These are phyloP conservation scores for Phania funesta DNA, from an alignment of 2,888 invertebrate species.

Conservation along the genomic window DNA sequence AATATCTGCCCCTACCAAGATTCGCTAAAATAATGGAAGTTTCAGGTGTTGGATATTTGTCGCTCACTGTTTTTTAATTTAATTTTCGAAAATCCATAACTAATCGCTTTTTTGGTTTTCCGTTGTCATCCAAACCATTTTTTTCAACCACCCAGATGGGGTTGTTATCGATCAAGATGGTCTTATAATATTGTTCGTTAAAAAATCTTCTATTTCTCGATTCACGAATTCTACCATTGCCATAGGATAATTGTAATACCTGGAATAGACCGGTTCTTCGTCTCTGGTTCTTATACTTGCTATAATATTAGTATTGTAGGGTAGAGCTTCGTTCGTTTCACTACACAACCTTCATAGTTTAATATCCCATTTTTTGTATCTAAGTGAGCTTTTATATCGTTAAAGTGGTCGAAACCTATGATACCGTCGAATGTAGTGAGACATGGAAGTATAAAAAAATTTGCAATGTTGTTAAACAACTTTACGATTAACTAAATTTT, in stretches of 20 bases:
- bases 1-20: slow-evolving; percentile 28
- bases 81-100: too few species aligned
- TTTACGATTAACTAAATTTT: neutral
- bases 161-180: neutral
- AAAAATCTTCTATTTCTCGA: slow-evolving; percentile 5
- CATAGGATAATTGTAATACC: slow-evolving; percentile 46
- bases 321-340: slow-evolving; percentile 33
- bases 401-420: slow-evolving; percentile 21
- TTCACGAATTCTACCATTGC: slow-evolving; percentile 34
- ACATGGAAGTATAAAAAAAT: slow-evolving; percentile 26
- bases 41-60: too few species aligned
- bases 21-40: too few species aligned
- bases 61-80: too few species aligned
- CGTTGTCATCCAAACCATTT: slow-evolving; percentile 19
- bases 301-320: slow-evolving; percentile 1
- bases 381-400: slow-evolving; percentile 12
- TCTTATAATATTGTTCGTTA: slow-evolving; percentile 36
- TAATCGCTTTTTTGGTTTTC: slow-evolving; percentile 31
- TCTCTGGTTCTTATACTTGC: slow-evolving; percentile 38
- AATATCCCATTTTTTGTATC: slow-evolving; percentile 9
- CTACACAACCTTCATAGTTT: neutral
- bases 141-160: neutral
- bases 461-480: neutral
- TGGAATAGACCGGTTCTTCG: slow-evolving; percentile 39
- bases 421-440: slow-evolving; percentile 32